Percentiles rank a stretch among this genome's conserved stretches.
Conservation (phyloP, 64 coral and sea anemone genomes). For the Astreopora myriophthalma region DNA sequence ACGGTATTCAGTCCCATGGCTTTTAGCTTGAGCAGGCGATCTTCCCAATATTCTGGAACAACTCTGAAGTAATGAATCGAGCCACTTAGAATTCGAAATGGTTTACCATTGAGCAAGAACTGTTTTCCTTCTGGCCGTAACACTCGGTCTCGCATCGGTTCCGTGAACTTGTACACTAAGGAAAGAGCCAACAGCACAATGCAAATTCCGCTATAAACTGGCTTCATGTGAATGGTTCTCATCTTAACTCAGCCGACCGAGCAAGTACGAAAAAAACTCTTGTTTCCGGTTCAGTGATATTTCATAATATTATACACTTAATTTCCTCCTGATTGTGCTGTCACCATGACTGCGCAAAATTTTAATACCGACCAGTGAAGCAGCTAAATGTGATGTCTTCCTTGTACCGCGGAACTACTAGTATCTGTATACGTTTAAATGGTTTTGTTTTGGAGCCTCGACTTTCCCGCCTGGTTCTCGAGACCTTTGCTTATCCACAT, state of each 20-base stretch:
- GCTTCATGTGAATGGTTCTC: neutral
- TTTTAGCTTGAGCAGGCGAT: conserved; percentile 68
- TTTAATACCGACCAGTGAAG: neutral
- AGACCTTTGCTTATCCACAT: no score
- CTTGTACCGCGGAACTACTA: no score
- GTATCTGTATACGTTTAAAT: no score
- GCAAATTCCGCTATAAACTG: neutral
- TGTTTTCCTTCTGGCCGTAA: conserved; percentile 1
- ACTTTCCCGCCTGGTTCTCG: no score
- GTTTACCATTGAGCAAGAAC: conserved; percentile 52
- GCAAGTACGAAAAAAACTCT: neutral
- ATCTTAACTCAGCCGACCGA: neutral
- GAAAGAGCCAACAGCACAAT: neutral
- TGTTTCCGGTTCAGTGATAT: neutral
- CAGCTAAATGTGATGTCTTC: no score
- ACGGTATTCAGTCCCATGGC: conserved; percentile 89
- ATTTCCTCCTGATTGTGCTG: neutral
- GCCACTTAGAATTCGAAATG: conserved; percentile 67
- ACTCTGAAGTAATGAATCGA: conserved; percentile 75
- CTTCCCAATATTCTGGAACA: conserved; percentile 70
- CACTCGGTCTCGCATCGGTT: neutral
- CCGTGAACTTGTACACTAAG: neutral
- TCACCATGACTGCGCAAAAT: neutral
- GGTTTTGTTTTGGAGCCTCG: no score
- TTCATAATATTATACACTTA: neutral